phyloP scores from a whole-genome alignment of 2,888 invertebrate genomes.

The Zygaena filipendulae region DNA sequence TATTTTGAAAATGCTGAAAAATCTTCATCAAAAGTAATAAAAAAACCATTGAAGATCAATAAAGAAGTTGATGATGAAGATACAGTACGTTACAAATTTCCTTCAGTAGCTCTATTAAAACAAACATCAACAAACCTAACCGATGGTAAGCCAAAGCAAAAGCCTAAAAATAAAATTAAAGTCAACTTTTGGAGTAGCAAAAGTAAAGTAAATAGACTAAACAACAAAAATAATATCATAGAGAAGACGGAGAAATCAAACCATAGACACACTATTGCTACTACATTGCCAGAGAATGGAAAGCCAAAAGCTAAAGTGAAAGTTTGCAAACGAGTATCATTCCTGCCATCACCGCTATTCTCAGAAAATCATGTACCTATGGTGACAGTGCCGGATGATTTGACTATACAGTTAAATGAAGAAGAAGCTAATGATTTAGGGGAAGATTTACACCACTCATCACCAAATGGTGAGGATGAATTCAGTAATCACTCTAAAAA shows the following conservation, averaged over 20 bases:
- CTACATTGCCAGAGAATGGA: constrained; percentile 19
- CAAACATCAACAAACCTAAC: constrained; percentile 26
- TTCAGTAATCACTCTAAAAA: constrained; percentile 26
- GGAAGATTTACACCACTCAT: constrained; percentile 42
- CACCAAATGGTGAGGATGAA: constrained; percentile 27
- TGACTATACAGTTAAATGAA: constrained; percentile 60
- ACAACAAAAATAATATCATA: constrained; percentile 27
- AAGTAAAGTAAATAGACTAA: constrained; percentile 28
- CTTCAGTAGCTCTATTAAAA: constrained; percentile 22
- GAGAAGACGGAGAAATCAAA: constrained; percentile 27
- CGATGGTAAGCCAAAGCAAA: constrained; percentile 40
- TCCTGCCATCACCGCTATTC: constrained; percentile 52
- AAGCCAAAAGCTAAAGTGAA: constrained; percentile 42
- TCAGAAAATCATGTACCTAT: constrained; percentile 57
- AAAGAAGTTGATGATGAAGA: constrained; percentile 34
- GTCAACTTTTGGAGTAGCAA: constrained; percentile 61
- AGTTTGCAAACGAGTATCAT: constrained; percentile 52
- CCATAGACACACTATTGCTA: constrained; percentile 39
- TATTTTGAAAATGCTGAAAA: constrained; percentile 31
- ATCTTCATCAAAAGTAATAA: constrained; percentile 23
- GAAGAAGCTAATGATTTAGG: constrained; percentile 53
- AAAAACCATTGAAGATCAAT: constrained; percentile 17
- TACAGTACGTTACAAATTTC: constrained; percentile 44
- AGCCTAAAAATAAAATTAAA: constrained; percentile 55
- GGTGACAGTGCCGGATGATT: constrained; percentile 61